Evolutionary conservation across 2,888 invertebrate species (phyloP).

Genomic region (Deilephila porcellus): DNA sequence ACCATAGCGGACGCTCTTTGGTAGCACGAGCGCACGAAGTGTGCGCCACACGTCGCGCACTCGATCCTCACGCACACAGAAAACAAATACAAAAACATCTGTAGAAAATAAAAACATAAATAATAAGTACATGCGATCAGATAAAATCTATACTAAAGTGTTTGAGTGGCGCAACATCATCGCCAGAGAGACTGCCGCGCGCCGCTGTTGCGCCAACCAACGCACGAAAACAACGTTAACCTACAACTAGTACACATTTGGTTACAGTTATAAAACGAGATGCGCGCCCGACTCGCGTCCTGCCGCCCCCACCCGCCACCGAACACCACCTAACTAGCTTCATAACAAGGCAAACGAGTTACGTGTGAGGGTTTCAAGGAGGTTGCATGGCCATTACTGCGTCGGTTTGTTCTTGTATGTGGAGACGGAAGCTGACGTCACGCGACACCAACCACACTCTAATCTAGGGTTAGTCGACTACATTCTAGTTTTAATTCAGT

Average conservation of each 20-base stretch:
- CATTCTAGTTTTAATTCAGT: slow-evolving; percentile 43
- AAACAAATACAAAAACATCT: slow-evolving; percentile 20
- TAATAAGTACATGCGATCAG: slow-evolving; percentile 19
- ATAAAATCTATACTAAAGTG: slow-evolving; percentile 24
- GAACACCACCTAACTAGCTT: neutral
- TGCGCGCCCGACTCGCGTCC: neutral
- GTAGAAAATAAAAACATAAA: slow-evolving; percentile 23
- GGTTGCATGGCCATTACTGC: no score
- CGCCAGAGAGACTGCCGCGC: neutral
- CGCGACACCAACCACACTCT: slow-evolving; percentile 48
- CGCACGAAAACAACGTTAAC: slow-evolving; percentile 13
- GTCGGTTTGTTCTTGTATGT: no score
- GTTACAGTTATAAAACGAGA: slow-evolving; percentile 19
- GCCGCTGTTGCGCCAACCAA: neutral
- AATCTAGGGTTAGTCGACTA: slow-evolving; percentile 58
- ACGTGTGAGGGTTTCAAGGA: no score
- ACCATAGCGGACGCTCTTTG: neutral
- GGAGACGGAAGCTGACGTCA: neutral
- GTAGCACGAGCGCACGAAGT: slow-evolving; percentile 2
- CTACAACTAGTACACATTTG: slow-evolving; percentile 35
- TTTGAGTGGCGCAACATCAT: neutral
- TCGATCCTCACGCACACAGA: slow-evolving; percentile 10
- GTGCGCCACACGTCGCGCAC: neutral
- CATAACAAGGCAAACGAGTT: neutral
- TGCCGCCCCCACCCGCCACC: no score